These are phyloP conservation scores for Ispidina lecontei DNA, from an alignment of 2,797 vertebrate species.

Conservation along the genomic window DNA sequence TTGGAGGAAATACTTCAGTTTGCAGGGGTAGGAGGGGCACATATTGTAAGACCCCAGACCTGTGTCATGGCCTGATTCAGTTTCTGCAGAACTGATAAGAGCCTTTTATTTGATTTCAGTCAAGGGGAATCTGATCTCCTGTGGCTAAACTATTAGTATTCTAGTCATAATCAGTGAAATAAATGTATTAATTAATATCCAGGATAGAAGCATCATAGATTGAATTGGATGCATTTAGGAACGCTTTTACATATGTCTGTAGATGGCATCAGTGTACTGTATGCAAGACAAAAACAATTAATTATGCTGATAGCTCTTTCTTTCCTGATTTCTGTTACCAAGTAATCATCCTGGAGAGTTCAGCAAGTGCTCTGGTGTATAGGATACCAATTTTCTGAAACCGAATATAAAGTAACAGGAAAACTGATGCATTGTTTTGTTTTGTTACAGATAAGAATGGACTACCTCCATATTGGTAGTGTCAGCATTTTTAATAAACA, in stretches of 20 bases:
- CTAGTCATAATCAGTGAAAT: neutral
- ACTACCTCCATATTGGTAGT: neutral
- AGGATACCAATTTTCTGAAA: constrained; percentile 36
- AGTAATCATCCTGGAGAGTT: neutral
- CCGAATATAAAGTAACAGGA: neutral
- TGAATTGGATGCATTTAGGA: neutral
- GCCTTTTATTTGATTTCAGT: neutral
- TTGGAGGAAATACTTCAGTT: neutral
- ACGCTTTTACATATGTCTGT: constrained; percentile 43
- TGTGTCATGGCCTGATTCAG: neutral
- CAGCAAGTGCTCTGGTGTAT: constrained; percentile 14
- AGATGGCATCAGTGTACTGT: constrained; percentile 78
- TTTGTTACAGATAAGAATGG: constrained; percentile 10
- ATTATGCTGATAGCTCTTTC: neutral
- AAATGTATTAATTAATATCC: constrained; percentile 33
- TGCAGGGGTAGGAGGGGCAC: neutral
- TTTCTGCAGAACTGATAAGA: neutral
- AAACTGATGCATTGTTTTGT: neutral
- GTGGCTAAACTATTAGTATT: neutral
- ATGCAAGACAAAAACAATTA: constrained; percentile 11
- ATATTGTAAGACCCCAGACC: neutral
- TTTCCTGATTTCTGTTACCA: constrained; percentile 16
- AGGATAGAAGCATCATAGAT: neutral
- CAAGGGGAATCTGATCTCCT: neutral
- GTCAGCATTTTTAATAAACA: constrained; percentile 61